Percentiles rank a stretch among this genome's conserved stretches.
Evolutionary conservation across 2,888 invertebrate genomes (phyloP).

Genomic region (Sympetrum striolatum): DNA sequence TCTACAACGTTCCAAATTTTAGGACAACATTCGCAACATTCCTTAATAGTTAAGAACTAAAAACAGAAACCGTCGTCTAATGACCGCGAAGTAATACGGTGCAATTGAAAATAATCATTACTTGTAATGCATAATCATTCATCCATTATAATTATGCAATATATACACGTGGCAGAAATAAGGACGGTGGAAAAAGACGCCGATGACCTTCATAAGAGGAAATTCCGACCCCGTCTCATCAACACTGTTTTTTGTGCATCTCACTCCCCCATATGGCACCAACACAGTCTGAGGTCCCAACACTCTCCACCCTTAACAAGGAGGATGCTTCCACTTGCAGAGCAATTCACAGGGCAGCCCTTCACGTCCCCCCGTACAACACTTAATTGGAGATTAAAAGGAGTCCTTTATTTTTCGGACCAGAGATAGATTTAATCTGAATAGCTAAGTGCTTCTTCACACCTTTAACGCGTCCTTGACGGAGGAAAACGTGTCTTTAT

Average conservation of each 20-base stretch:
- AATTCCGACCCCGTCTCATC: no score
- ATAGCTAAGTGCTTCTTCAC: neutral
- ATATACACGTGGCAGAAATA: no score
- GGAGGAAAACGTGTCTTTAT: neutral
- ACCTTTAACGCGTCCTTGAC: neutral
- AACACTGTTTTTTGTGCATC: neutral
- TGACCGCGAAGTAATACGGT: no score
- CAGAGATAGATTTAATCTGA: neutral
- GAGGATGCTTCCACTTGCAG: neutral
- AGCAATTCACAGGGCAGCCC: neutral
- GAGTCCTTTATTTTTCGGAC: neutral
- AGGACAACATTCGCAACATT: no score
- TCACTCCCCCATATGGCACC: neutral
- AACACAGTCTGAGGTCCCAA: neutral
- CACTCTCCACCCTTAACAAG: neutral
- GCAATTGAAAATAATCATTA: no score
- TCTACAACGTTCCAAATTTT: no score
- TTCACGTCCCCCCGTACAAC: neutral
- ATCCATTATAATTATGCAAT: no score
- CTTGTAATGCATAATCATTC: no score
- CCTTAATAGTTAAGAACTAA: no score
- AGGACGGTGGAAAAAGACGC: no score
- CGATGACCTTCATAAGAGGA: no score
- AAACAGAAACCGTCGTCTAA: no score
- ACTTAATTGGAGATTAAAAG: neutral